Evolutionary conservation across 2,888 invertebrate genomes (phyloP).

Genomic region (Ennomos erosarius): DNA sequence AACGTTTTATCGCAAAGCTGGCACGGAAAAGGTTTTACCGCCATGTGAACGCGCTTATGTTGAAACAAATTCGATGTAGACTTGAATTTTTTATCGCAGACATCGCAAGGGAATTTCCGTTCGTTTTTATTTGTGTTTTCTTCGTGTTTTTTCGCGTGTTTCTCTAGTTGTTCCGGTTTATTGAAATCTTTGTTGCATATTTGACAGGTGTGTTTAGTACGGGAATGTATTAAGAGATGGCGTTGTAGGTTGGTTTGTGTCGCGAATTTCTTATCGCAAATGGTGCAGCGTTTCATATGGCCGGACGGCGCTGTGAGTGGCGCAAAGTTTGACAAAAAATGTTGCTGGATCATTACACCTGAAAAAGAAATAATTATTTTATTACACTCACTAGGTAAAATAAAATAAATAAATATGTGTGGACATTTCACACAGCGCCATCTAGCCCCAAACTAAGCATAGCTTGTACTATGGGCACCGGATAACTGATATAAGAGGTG

Average conservation of each 20-base stretch:
- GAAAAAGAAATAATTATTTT: conserved; percentile 39
- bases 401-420: no score
- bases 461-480: no score
- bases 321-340: conserved; percentile 16
- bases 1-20: conserved; percentile 44
- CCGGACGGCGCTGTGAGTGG: background rate
- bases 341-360: conserved; percentile 51
- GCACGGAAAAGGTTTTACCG: conserved; percentile 48
- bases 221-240: conserved; percentile 41
- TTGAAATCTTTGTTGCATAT: conserved; percentile 41
- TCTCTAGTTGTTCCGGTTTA: conserved; percentile 31
- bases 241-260: conserved; percentile 41
- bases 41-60: conserved; percentile 51
- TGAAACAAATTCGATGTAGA: conserved; percentile 54
- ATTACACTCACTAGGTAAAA: no score
- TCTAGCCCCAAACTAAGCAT: no score
- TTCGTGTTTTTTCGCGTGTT: conserved; percentile 43
- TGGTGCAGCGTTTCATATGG: conserved; percentile 30
- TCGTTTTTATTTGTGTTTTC: conserved; percentile 17
- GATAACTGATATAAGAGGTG: no score
- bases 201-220: conserved; percentile 35
- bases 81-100: conserved; percentile 56
- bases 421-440: no score
- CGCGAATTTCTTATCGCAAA: conserved; percentile 45
- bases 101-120: conserved; percentile 44